These are phyloP conservation scores for Styela plicata DNA, from an alignment of 23 tunicate genomes.

Conservation along the genomic window DNA sequence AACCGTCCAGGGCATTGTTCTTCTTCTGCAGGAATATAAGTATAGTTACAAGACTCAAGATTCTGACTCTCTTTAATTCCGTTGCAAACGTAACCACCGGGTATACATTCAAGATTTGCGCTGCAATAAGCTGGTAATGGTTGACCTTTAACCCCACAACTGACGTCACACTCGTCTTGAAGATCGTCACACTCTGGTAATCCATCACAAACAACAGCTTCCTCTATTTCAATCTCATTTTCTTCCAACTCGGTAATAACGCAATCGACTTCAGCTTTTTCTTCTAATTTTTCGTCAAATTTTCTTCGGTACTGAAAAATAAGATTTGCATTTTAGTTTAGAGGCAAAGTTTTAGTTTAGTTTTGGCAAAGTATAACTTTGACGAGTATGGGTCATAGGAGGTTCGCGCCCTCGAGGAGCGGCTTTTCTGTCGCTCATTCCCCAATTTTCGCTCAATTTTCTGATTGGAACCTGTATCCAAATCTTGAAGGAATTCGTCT, in stretches of 20 bases:
- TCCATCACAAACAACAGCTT: conserved; percentile 54
- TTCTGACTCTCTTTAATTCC: conserved; percentile 56
- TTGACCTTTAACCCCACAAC: conserved; percentile 15
- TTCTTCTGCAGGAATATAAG: conserved; percentile 51
- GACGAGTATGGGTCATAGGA: too few species aligned
- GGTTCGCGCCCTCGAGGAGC: too few species aligned
- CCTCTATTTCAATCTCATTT: background rate
- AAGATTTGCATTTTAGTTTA: too few species aligned
- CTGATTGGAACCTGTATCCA: too few species aligned
- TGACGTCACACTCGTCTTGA: conserved; percentile 45
- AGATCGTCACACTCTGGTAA: conserved; percentile 36
- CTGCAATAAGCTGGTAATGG: conserved; percentile 39
- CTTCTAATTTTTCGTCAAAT: background rate
- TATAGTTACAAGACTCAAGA: conserved; percentile 12
- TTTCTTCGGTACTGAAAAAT: background rate
- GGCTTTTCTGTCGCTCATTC: too few species aligned
- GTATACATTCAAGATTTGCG: conserved; percentile 33
- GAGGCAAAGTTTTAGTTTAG: too few species aligned
- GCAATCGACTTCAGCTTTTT: conserved; percentile 4
- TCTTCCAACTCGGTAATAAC: background rate
- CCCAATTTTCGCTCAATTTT: too few species aligned
- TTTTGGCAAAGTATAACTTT: too few species aligned
- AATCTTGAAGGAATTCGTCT: too few species aligned
- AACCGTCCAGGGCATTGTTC: conserved; percentile 49
- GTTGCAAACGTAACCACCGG: conserved; percentile 42